Percentiles rank a stretch among this genome's conserved stretches.
phyloP scores from a whole-genome alignment of 2,113 vertebrate species.

The Emydocephalus ijimae region DNA sequence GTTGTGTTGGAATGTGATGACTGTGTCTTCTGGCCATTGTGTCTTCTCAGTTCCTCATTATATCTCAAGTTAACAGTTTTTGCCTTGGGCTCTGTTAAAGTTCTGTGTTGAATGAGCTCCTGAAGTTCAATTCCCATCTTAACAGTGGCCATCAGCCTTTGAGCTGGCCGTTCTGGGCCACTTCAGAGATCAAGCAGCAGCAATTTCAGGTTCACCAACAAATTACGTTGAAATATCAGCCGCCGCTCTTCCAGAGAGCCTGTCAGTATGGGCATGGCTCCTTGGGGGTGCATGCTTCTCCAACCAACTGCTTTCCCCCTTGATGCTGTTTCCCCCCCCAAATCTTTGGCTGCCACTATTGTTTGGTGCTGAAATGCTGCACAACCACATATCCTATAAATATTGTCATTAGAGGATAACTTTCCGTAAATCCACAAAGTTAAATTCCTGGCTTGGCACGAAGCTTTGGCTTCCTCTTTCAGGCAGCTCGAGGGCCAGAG shows the following conservation, averaged over 20 bases:
- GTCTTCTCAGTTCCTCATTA: background rate
- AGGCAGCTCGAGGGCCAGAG: background rate
- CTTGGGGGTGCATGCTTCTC: background rate
- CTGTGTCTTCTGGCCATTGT: background rate
- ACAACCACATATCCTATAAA: background rate
- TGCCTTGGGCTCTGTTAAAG: background rate
- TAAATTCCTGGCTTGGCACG: background rate
- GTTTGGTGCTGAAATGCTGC: background rate
- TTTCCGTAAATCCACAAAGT: background rate
- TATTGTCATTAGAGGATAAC: background rate
- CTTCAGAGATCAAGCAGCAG: background rate
- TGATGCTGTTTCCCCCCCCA: background rate
- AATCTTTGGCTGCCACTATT: background rate
- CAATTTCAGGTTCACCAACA: too few species aligned
- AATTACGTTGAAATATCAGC: background rate
- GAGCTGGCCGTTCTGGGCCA: background rate
- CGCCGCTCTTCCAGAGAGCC: background rate
- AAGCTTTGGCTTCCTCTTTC: background rate
- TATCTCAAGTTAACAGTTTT: background rate
- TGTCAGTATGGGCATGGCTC: background rate
- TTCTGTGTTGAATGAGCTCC: background rate
- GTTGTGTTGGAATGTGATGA: background rate
- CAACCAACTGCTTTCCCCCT: background rate
- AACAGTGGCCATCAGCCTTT: background rate
- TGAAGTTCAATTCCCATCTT: background rate